These are phyloP conservation scores for Garra rufa DNA, from an alignment of 2,113 vertebrate genomes.

Conservation along the genomic window DNA sequence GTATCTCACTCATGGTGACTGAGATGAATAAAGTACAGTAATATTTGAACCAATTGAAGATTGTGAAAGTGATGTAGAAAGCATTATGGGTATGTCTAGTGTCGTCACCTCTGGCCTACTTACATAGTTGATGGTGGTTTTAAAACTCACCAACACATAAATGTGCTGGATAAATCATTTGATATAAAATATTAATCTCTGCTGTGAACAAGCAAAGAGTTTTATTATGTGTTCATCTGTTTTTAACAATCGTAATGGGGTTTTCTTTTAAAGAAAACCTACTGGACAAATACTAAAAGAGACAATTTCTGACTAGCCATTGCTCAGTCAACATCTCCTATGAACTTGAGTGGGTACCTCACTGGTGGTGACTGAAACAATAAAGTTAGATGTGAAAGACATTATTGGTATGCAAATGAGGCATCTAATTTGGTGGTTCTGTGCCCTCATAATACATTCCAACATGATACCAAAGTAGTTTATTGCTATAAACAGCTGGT, in stretches of 20 bases:
- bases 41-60: too few species aligned
- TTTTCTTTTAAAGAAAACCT: background rate
- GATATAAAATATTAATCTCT: too few species aligned
- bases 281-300: background rate
- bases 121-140: too few species aligned
- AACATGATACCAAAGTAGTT: background rate
- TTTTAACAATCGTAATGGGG: background rate
- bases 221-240: too few species aligned
- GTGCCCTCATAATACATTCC: background rate
- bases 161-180: too few species aligned
- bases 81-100: too few species aligned
- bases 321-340: background rate
- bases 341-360: background rate
- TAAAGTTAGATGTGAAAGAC: background rate
- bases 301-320: fast-evolving
- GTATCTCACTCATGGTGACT: too few species aligned
- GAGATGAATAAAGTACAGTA: too few species aligned
- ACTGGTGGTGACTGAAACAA: background rate
- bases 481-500: background rate
- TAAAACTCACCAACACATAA: too few species aligned
- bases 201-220: too few species aligned
- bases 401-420: constrained; percentile 6
- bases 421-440: background rate
- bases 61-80: too few species aligned
- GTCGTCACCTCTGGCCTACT: too few species aligned